Evolutionary conservation across 1,140 invertebrate species (phyloP), one percentile per base, ranked within the genome.

Genomic region (Pseudobourletiella spinata): DNA sequence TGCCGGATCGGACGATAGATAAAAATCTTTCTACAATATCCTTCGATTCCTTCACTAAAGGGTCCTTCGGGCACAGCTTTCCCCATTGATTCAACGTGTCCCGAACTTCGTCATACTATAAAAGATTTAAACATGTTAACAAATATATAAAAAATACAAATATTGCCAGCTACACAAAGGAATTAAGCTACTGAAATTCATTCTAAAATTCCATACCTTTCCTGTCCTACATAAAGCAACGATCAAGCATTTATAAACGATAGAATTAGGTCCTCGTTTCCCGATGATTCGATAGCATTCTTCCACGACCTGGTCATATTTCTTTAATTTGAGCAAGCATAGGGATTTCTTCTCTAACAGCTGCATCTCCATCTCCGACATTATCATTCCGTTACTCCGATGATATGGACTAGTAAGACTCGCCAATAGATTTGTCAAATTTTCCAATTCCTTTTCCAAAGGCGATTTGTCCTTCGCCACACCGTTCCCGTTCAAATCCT

Each of bases 251-350:
- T 67, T 67, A 32, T 51, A 67, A 25, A 57, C 32, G 25, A 61
- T 30, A 24, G 46, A 29, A 46, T 42, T 67, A 0, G 65, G 65
- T 16, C 61, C 59, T 25, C 43, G 51, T 39, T 63, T 58, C 2
- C 61, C 65, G 18, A 67, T n/a, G 54, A 61, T 61, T 16, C 59
- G 44, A 29, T 63, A 67, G 1, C 61, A 61, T 28, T 67, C 65
- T 42, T 58, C 56, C 14, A 58, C 28, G 14, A 61, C 35, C 29
- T 63, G 56, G 20, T 57, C 59, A 32, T 52, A 57, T 18, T 46
- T 28, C 50, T 67, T 63, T n/a, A 67, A 22, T 50, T 61, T 64
- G 18, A 67, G 50, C 20, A 54, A 60, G 3, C 55, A 20, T 44
- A 55, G 35, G 3, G 51, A 51, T 20, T 46, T 64, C 22, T 64